A percentile compares a stretch with the other conserved stretches of the same genome.
Evolutionary conservation across 2,797 vertebrate genomes (phyloP).

Genomic region (Muscicapa striata): DNA sequence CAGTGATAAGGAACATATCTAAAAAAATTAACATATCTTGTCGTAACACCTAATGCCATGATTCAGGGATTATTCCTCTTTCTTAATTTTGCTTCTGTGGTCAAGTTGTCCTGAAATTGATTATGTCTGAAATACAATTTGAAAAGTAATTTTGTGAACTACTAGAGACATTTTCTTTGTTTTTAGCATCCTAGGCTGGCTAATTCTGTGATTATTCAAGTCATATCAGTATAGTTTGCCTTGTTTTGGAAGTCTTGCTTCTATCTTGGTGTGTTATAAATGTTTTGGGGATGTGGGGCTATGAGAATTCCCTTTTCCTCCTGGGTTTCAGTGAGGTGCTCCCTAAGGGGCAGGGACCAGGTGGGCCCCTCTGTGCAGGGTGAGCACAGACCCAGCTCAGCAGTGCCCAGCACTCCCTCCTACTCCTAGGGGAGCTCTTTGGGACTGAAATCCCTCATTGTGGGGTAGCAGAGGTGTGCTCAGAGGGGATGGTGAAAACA

Average conservation of each 20-base stretch:
- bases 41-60: background rate
- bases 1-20: background rate
- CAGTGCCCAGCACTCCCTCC: background rate
- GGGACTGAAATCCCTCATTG: background rate
- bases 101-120: background rate
- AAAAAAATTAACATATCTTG: background rate
- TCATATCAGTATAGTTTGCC: background rate
- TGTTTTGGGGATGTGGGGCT: background rate
- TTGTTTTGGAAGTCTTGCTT: background rate
- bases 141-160: background rate
- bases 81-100: background rate
- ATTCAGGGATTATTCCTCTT: background rate
- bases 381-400: background rate
- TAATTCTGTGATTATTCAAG: background rate
- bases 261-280: background rate
- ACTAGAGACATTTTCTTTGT: background rate
- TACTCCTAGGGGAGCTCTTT: accelerated
- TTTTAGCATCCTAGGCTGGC: background rate
- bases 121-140: background rate
- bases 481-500: background rate
- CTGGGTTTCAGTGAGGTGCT: background rate
- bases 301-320: background rate
- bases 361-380: background rate
- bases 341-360: background rate
- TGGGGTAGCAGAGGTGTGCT: background rate